phyloP scores from a whole-genome alignment of 2,888 invertebrate genomes.

The Auanema sp. region DNA sequence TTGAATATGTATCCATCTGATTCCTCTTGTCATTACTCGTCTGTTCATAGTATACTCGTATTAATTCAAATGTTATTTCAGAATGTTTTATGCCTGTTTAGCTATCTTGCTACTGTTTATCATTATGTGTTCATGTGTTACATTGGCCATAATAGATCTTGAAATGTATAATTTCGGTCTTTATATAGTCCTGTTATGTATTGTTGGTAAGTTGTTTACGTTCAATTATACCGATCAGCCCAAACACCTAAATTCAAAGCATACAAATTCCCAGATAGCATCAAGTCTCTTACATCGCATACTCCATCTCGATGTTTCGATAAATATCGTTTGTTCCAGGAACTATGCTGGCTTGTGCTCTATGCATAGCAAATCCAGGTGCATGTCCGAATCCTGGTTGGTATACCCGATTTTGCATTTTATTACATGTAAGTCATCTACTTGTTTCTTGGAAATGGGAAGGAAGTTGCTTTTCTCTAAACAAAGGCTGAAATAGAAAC shows the following conservation, averaged over 20 bases:
- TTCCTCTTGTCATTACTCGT: too few species aligned
- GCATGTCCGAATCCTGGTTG: slow-evolving; percentile 61
- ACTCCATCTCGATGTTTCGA: not conserved
- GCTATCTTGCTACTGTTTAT: slow-evolving; percentile 57
- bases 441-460: not conserved
- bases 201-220: slow-evolving; percentile 53
- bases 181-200: slow-evolving; percentile 62
- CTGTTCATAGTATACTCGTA: too few species aligned
- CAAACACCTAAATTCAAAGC: not conserved
- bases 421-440: slow-evolving; percentile 52
- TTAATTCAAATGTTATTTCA: too few species aligned
- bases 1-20: too few species aligned
- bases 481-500: too few species aligned
- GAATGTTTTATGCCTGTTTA: slow-evolving; percentile 63
- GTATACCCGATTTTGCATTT: slow-evolving; percentile 60
- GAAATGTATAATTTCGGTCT: slow-evolving; percentile 63
- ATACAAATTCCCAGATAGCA: not conserved
- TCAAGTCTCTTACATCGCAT: not conserved
- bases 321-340: slow-evolving; percentile 38
- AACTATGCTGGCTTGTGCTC: slow-evolving; percentile 62
- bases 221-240: not conserved
- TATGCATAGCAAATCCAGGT: slow-evolving; percentile 63
- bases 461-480: too few species aligned
- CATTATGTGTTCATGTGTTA: slow-evolving; percentile 58
- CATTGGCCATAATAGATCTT: slow-evolving; percentile 60